Evolutionary conservation across 2,113 vertebrate species (phyloP), one percentile per base, ranked within the genome.

Genomic region (Lipotes vexillifer): DNA sequence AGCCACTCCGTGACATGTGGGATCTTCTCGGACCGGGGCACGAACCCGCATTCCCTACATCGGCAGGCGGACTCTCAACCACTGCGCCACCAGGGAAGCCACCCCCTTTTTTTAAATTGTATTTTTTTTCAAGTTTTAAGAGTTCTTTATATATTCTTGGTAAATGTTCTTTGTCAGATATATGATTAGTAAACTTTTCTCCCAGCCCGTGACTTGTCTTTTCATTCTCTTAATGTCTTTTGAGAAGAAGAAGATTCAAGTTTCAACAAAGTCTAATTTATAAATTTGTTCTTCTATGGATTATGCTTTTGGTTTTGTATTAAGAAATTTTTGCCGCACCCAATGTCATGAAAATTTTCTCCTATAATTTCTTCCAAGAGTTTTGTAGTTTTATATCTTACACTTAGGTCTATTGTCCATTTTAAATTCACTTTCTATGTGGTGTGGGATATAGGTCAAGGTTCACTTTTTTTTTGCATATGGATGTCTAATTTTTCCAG

Each of bases 1-100:
- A n/a, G n/a, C n/a, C n/a, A n/a, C n/a, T 41, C 52, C 2, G 52
- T 0, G 2, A 6, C 52, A 20, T 0, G 52, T 55, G 52, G 52
- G 52, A 55, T 55, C 52, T 55, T 55, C 52, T 6, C 6, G 5
- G 52, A 20, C 52, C 52, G 7, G 52, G 52, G 52, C 52, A 20
- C 18, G 18, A 55, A 55, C 52, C 52, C 18, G 1, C 20, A 18
- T 20, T 18, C 52, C 52, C 52, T 55, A 18, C 52, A 55, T 55
- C 18, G 52, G 18, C 52, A 55, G 52, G 55, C 0, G 6, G 55
- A 55, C 18, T 55, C 55, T 55, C 6, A 55, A 55, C 55, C 55
- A 55, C 18, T 55, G 55, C 0, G 0, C 17, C 6, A 55, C 55
- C 4, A 8, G 55, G 55, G 18, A 55, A 55, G 55, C 55, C 41